Conservation (phyloP, 2,888 invertebrate species). For the Polyploca ridens region DNA sequence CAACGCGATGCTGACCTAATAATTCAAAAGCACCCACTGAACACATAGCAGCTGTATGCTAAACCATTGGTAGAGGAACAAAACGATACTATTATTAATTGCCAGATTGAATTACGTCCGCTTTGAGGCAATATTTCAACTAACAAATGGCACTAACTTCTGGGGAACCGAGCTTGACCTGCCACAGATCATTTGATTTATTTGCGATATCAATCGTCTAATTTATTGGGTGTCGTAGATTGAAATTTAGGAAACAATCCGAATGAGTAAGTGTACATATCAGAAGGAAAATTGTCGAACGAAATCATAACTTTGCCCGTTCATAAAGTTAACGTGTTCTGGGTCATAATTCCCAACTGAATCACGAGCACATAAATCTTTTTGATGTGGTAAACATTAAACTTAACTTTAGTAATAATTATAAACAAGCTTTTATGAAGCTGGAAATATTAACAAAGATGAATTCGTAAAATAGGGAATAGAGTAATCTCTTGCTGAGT, state of each 20-base stretch:
- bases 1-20: conserved; percentile 56
- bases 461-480: neutral
- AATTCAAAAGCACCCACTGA: conserved; percentile 37
- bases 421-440: neutral
- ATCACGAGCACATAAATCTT: conserved; percentile 1
- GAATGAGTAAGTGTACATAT: conserved; percentile 7
- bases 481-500: too few species aligned
- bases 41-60: conserved; percentile 21
- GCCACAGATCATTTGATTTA: conserved; percentile 35
- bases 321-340: neutral
- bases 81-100: conserved; percentile 45
- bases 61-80: conserved; percentile 19
- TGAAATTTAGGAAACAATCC: conserved; percentile 19
- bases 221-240: conserved; percentile 37
- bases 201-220: conserved; percentile 40
- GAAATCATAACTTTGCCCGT: neutral
- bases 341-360: neutral
- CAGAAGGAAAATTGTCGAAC: conserved; percentile 5
- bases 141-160: conserved; percentile 39
- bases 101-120: conserved; percentile 40
- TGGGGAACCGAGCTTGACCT: conserved; percentile 36
- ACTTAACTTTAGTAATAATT: neutral
- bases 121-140: conserved; percentile 50
- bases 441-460: too few species aligned
- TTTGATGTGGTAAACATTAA: neutral